These are phyloP conservation scores for Beaufortia kweichowensis DNA, from an alignment of 2,113 vertebrate species.

Conservation along the genomic window DNA sequence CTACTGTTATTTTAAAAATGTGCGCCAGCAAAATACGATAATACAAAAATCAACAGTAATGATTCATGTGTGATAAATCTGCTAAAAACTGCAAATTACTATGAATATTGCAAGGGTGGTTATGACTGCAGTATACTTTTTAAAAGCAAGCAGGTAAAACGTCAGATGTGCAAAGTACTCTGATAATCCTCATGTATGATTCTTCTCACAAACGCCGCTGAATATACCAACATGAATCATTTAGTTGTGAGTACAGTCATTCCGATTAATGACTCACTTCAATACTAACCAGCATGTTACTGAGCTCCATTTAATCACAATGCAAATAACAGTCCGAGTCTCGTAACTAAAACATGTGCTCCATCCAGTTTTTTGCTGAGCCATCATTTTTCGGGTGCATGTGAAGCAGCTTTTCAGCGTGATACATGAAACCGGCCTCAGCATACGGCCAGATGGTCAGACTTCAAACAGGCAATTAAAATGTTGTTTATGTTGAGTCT, in stretches of 20 bases:
- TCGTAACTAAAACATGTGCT: background rate
- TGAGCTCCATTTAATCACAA: background rate
- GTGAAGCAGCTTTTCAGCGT: slow-evolving; percentile 27
- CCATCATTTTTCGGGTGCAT: slow-evolving; percentile 3
- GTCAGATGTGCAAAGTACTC: background rate
- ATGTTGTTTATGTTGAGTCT: slow-evolving; percentile 55
- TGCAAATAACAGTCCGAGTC: background rate
- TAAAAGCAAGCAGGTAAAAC: background rate
- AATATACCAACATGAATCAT: background rate
- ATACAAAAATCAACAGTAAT: background rate
- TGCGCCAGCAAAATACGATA: no score
- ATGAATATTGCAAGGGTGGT: background rate
- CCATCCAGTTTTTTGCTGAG: slow-evolving; percentile 11
- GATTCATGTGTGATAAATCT: background rate
- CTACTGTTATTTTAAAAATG: no score
- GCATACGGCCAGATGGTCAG: slow-evolving; percentile 35
- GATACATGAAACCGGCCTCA: slow-evolving; percentile 6
- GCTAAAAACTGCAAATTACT: background rate
- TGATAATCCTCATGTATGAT: background rate
- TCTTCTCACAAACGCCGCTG: background rate
- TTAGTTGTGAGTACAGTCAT: background rate
- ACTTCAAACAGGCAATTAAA: slow-evolving; percentile 44
- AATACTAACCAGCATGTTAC: background rate
- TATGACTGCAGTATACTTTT: background rate
- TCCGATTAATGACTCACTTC: background rate